Evolutionary conservation across 2,113 vertebrate species (phyloP).

Genomic region (Probosciger aterrimus): DNA sequence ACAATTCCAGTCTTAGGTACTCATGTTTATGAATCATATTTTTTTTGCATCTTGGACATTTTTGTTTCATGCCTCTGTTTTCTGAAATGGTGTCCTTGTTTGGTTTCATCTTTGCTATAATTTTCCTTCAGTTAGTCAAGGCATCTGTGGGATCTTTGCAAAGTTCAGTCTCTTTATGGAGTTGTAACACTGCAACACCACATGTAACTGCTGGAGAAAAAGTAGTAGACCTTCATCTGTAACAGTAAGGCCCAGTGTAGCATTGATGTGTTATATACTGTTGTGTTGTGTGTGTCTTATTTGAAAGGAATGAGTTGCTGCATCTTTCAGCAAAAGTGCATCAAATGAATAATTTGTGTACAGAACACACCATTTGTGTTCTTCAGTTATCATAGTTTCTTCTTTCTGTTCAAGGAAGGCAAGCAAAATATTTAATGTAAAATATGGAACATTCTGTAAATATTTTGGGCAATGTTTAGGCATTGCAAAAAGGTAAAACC

Average conservation of each 20-base stretch:
- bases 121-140: not conserved
- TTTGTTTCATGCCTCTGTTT: not conserved
- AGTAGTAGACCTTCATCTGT: not conserved
- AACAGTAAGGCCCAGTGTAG: not conserved
- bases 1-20: not conserved
- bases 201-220: not conserved
- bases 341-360: not conserved
- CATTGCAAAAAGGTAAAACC: not conserved
- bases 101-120: not conserved
- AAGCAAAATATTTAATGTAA: not conserved
- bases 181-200: not conserved
- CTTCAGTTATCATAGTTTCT: not conserved
- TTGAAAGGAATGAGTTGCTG: not conserved
- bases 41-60: not conserved
- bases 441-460: not conserved
- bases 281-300: fast-evolving
- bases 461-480: not conserved
- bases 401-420: not conserved
- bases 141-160: not conserved
- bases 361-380: not conserved
- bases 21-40: not conserved
- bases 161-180: not conserved
- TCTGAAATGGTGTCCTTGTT: not conserved
- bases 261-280: not conserved
- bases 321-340: not conserved